A percentile compares a stretch with the other conserved stretches of the same genome.
Evolutionary conservation across 2,797 vertebrate genomes (phyloP).

Genomic region (Acomys russatus): DNA sequence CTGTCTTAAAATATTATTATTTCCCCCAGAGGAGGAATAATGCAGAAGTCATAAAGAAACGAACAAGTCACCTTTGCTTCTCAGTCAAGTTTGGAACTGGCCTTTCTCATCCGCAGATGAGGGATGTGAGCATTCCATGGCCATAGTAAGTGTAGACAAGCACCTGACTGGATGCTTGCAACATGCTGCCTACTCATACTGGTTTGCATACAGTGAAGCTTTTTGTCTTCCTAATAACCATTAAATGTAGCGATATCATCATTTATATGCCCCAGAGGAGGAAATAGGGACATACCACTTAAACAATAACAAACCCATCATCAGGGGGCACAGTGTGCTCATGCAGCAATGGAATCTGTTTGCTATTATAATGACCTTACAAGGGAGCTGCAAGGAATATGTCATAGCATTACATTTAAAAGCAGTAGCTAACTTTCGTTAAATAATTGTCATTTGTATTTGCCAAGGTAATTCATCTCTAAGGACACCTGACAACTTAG

Average conservation of each 20-base stretch:
- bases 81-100: not conserved
- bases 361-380: not conserved
- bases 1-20: not conserved
- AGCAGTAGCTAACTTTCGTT: conserved; percentile 23
- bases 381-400: not conserved
- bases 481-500: not conserved
- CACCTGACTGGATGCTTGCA: not conserved
- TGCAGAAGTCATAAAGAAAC: not conserved
- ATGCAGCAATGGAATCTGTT: not conserved
- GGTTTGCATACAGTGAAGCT: not conserved
- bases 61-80: not conserved
- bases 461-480: not conserved
- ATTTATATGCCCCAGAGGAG: conserved; percentile 35
- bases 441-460: not conserved
- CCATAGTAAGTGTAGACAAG: not conserved
- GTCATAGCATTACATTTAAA: not conserved
- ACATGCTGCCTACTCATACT: not conserved
- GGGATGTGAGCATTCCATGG: not conserved
- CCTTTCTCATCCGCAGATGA: not conserved
- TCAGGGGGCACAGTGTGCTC: not conserved
- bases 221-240: not conserved
- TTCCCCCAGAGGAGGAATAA: not conserved
- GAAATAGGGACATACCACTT: not conserved
- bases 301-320: not conserved
- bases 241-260: not conserved